Percentiles rank a stretch among this genome's conserved stretches.
Conservation (phyloP, 2,888 invertebrate genomes). For the Drosophila anomalata region DNA sequence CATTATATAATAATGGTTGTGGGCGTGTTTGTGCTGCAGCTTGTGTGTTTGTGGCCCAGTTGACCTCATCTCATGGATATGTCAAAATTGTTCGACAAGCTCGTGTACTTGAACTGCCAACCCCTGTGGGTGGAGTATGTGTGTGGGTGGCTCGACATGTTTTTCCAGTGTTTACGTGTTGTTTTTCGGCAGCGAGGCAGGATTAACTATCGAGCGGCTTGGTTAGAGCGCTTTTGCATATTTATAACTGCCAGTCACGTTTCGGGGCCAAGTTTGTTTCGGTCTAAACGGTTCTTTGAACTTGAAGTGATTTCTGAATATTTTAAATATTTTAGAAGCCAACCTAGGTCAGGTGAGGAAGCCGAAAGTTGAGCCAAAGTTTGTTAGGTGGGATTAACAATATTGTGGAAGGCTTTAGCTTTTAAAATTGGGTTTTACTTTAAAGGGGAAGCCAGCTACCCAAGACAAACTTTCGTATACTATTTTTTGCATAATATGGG, state of each 20-base stretch:
- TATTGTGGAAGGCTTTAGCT: background rate
- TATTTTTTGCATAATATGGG: too few species aligned
- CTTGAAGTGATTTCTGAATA: slow-evolving; percentile 28
- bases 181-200: slow-evolving; percentile 18
- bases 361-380: background rate
- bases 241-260: slow-evolving; percentile 58
- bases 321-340: slow-evolving; percentile 10
- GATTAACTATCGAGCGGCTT: slow-evolving; percentile 48
- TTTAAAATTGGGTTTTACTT: background rate
- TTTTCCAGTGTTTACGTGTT: slow-evolving; percentile 31
- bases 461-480: too few species aligned
- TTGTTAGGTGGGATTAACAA: slow-evolving; percentile 1
- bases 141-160: slow-evolving; percentile 10
- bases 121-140: slow-evolving; percentile 21
- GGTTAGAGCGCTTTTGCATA: slow-evolving; percentile 37
- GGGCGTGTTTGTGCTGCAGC: background rate
- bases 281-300: slow-evolving; percentile 21
- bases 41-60: slow-evolving; percentile 9
- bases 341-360: background rate
- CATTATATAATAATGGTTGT: slow-evolving; percentile 49
- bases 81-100: slow-evolving; percentile 72
- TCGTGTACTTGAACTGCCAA: slow-evolving; percentile 69
- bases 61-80: slow-evolving; percentile 51
- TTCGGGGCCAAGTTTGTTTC: slow-evolving; percentile 30
- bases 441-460: too few species aligned